These are phyloP conservation scores for Alethe castanea DNA, from an alignment of 2,113 vertebrate genomes.

Conservation along the genomic window DNA sequence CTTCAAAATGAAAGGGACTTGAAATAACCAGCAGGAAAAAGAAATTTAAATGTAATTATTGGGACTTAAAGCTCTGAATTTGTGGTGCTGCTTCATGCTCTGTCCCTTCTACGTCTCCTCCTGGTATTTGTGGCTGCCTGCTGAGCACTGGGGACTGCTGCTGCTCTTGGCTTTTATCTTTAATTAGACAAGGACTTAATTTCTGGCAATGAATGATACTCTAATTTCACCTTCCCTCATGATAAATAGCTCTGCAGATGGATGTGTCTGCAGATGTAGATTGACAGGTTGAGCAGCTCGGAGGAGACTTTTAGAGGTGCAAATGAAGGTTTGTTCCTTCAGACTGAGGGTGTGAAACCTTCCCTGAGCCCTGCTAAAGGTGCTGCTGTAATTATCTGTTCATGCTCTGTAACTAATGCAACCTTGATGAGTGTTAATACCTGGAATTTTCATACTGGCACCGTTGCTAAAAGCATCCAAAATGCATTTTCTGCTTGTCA, in stretches of 20 bases:
- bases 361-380: background rate
- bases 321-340: constrained; percentile 13
- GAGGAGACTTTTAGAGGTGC: constrained; percentile 26
- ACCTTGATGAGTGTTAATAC: background rate
- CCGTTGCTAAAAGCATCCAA: background rate
- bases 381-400: constrained; percentile 18
- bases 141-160: background rate
- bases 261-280: background rate
- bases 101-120: background rate
- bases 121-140: background rate
- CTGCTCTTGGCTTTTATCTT: constrained; percentile 10
- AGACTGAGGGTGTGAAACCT: background rate
- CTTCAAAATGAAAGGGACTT: background rate
- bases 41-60: background rate
- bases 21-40: background rate
- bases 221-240: constrained; percentile 32
- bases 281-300: constrained; percentile 3
- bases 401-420: background rate
- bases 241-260: constrained; percentile 25
- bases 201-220: constrained; percentile 6
- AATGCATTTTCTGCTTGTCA: background rate
- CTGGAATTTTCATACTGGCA: background rate
- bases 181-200: constrained; percentile 29
- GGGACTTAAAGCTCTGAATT: background rate
- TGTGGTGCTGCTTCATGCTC: accelerated